Evolutionary conservation across 1,140 invertebrate genomes (phyloP), one percentile per base, ranked within the genome.

Genomic region (Ips nitidus): DNA sequence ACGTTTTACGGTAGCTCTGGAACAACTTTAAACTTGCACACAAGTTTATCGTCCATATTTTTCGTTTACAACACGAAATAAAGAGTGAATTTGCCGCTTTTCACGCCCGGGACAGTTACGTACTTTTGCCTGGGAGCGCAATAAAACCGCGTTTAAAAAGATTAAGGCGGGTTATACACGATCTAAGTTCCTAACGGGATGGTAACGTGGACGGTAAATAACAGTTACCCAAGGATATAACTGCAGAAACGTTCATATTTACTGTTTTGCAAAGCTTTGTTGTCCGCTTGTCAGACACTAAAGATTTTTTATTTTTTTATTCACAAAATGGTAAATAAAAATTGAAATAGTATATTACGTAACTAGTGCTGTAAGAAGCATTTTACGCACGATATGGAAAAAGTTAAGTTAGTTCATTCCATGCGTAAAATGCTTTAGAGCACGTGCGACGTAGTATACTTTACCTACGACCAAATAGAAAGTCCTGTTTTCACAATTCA

Each of bases 1-100:
- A 63, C 61, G 61, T 63, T 63, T 63, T 63, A 63, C 53, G 61
- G 47, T 52, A 63, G 52, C 50, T 63, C 61, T 63, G 47, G 45
- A 6, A 7, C 61, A 63, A 63, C 61, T 63, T 52, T 63, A 62
- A 50, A 59, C 57, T 62, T 63, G 37, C 37, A 63, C 22, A 22
- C 47, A 41, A 52, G 45, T 63, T 63, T 63, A 63, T 52, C 36
- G 61, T 63, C 61, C 37, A 63, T 39, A 63, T 63, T 63, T 63
- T 63, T 52, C 61, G 38, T 5, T 41, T 63, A 52, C 53, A 52
- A 39, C 47, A 52, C 52, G 60, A 63, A 52, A 63, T 63, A 63
- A 47, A 47, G 59, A 8, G 57, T 38, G 41, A 59, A 59, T 42
- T 59, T 59, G 41, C 57, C 57, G 57, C 41, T 41, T 42, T 41